Evolutionary conservation across 2,888 invertebrate genomes (phyloP).

Genomic region (Drosophila ezoana): DNA sequence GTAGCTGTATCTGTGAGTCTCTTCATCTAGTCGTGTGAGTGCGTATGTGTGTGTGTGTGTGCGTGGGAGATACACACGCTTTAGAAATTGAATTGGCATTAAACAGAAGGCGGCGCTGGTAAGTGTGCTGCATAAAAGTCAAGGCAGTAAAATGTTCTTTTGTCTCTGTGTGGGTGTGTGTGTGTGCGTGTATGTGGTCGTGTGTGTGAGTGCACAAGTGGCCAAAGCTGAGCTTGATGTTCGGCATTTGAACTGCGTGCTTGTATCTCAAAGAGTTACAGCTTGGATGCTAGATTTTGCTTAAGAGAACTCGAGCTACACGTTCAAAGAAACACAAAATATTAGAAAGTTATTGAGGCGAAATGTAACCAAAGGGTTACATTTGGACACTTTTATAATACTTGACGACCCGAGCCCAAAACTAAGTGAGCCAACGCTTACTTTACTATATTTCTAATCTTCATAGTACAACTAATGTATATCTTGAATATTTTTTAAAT

Average conservation of each 20-base stretch:
- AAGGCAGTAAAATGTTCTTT: constrained; percentile 27
- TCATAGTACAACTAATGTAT: no score
- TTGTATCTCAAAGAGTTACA: constrained; percentile 48
- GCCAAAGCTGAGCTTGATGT: constrained; percentile 57
- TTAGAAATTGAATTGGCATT: constrained; percentile 77
- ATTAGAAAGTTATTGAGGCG: constrained; percentile 16
- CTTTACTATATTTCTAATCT: no score
- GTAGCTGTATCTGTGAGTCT: constrained; percentile 26
- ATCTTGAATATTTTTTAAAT: not conserved
- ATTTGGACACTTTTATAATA: not conserved
- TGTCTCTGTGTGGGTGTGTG: not conserved
- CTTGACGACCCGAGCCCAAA: no score
- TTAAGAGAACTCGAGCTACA: constrained; percentile 6
- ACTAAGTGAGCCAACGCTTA: no score
- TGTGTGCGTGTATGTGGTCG: constrained; percentile 15
- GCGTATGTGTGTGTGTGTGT: constrained; percentile 3
- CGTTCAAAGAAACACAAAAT: constrained; percentile 7
- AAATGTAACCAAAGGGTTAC: constrained; percentile 1
- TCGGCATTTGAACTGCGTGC: constrained; percentile 65
- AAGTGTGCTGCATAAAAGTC: constrained; percentile 68
- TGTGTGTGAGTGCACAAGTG: constrained; percentile 20
- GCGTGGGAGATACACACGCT: constrained; percentile 32
- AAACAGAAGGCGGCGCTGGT: constrained; percentile 70
- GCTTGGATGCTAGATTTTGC: constrained; percentile 39
- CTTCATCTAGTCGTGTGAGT: not conserved